These are phyloP conservation scores for Brachionus angularis DNA, from an alignment of 1,140 invertebrate genomes.

Conservation along the genomic window DNA sequence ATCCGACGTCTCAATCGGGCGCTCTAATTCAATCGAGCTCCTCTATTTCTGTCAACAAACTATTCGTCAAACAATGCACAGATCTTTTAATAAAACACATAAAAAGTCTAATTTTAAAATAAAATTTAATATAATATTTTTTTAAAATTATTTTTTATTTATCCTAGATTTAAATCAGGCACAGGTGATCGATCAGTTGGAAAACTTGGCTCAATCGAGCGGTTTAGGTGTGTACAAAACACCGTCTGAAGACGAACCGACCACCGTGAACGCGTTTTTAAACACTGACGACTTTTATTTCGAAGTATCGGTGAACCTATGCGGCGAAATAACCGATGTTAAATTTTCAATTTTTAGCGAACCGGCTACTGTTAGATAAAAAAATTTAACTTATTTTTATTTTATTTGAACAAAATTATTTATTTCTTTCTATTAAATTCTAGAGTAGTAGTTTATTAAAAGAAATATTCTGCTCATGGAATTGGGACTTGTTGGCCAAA, in stretches of 20 bases:
- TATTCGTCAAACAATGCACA: slow-evolving; percentile 22
- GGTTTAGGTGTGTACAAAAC: neutral
- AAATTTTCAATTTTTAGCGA: slow-evolving; percentile 36
- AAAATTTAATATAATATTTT: neutral
- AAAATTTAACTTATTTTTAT: neutral
- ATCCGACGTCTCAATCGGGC: neutral
- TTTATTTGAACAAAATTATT: neutral
- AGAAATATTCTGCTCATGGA: slow-evolving; percentile 34
- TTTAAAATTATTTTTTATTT: neutral
- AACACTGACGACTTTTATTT: slow-evolving; percentile 36
- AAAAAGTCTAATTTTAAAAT: neutral
- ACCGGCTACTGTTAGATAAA: slow-evolving; percentile 7
- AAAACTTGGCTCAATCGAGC: slow-evolving; percentile 27
- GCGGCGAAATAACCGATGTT: slow-evolving; percentile 31
- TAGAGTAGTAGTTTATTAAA: slow-evolving; percentile 26
- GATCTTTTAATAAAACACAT: slow-evolving; percentile 35
- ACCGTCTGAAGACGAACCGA: slow-evolving; percentile 21
- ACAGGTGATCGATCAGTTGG: slow-evolving; percentile 28
- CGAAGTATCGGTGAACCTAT: neutral
- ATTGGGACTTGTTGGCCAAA: slow-evolving; percentile 24
- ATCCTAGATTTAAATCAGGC: neutral
- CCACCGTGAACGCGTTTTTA: slow-evolving; percentile 17
- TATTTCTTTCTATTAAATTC: neutral
- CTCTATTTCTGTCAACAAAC: slow-evolving; percentile 16
- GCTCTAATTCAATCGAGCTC: too few relatives aligned